Base-by-base conservation (phyloP, 1,140 invertebrate species). In the Formica selysi region DNA sequence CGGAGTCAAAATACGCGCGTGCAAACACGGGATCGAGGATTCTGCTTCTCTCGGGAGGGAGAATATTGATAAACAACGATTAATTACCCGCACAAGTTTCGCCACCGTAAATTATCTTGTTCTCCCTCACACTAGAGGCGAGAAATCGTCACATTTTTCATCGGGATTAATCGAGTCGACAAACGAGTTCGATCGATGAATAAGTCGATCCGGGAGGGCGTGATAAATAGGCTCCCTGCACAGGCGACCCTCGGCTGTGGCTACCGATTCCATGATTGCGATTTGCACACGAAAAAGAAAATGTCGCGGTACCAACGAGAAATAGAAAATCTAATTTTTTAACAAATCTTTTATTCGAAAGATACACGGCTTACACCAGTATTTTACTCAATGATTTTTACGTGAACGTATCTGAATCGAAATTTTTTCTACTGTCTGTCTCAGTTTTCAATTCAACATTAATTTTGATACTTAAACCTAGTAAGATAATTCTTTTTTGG, bases 251-350 rank as follows among this genome's bases (percentile, higher is more conserved):
- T 16, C 51, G 76, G 79, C 32, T 54, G 59, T 51, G 78, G 76
- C 74, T 74, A 61, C 61, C 79, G 87, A 90, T 90, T 78, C 54
- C 78, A 76, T 44, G 76, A 16, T 4, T 41, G 61, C 74, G 80
- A 94, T 94, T 94, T 93, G 91, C 93, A 94, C 93, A 93, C 78
- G 70, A 70, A 85, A 86, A 86, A 88, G 80, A 84, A 86, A 19
- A 79, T 87, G 86, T 88, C 84, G 71, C 88, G 86, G 48, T 57
- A 80, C 44, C 61, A 62, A 67, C 62, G 16, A 48, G 16, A 48
- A 48, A 51, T 51, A 51, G 48, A 51, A 4, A 51, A 51, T 16
- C 44, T 51, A 51, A 51, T 51, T 51, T 19, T 51, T 51, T 51
- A 16, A 51, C 13, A 16, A 51, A 51, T 19, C 5, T 51, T 51